A percentile compares a stretch with the other conserved stretches of the same genome.
These are phyloP conservation scores for Neodiprion virginianus DNA, from an alignment of 1,140 invertebrate genomes.

Conservation along the genomic window DNA sequence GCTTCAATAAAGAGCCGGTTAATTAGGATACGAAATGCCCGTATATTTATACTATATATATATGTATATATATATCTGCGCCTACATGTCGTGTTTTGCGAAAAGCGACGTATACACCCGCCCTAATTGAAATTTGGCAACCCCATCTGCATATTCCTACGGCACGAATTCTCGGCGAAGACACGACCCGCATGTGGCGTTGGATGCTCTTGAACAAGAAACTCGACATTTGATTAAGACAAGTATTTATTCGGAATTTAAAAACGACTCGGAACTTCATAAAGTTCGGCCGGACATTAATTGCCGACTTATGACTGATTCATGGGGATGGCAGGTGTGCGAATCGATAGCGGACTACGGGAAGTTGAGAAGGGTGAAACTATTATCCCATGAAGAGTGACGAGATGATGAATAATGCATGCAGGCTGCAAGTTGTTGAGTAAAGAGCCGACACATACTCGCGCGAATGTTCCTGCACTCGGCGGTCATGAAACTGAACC, in stretches of 20 bases:
- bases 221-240: too few relatives aligned
- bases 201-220: background rate
- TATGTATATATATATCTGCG: too few relatives aligned
- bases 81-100: background rate
- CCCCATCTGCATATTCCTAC: conserved; percentile 42
- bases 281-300: background rate
- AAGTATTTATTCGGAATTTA: too few relatives aligned
- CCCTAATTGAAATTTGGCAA: conserved; percentile 34
- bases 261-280: too few relatives aligned
- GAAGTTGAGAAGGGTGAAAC: background rate
- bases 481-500: background rate
- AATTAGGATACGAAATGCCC: background rate
- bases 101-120: background rate
- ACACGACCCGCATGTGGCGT: background rate
- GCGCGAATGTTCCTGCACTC: background rate
- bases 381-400: background rate
- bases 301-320: conserved; percentile 2
- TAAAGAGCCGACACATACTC: background rate
- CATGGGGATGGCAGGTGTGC: background rate
- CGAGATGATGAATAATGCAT: conserved; percentile 1
- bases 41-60: background rate
- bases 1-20: background rate
- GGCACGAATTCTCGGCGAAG: conserved; percentile 39
- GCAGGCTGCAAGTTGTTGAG: background rate
- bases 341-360: background rate